Base-by-base conservation (phyloP, 2,797 vertebrate genomes). In the Betta splendens region DNA sequence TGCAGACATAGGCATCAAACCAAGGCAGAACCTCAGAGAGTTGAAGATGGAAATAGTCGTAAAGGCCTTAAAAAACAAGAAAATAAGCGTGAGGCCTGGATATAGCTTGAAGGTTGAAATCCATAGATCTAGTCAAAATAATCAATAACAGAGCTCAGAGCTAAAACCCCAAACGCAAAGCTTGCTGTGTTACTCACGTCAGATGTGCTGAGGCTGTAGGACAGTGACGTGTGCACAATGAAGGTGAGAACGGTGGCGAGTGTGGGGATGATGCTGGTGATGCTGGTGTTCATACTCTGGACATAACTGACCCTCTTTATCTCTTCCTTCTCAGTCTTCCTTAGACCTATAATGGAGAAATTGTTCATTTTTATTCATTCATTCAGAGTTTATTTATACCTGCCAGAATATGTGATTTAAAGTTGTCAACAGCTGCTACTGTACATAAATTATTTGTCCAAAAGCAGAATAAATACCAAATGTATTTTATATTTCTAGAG, bases 1-100 rank as follows among this genome's bases (percentile, higher is more conserved):
- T n/a, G 92, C 75, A 3, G 75, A 80, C 44, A 88, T 22, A 0
- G 93, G 94, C 70, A 94, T 31, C 11, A 93, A 15, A 42, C 75
- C 79, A 40, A 93, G 69, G 9, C 86, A 81, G 77, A 94, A 91
- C 75, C 85, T 89, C 92, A 95, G 83, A 55, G 89, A 76, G 55
- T 93, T 94, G 80, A 95, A 94, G 77, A 93, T 80, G 64, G 92
- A 83, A 2, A 94, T 93, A 68, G 90, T 89, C 31, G 90, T 93
- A 47, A 94, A 95, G 2, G 91, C 94, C 94, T 95, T 57, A 17
- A 39, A 18, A 39, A 42, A 56, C 8, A 39, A 64, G 31, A 63
- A 25, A 58, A 16, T 48, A 4, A 68, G 16, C 25, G 46, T 67
- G 55, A 2, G 20, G n/a, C n/a, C 52, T 7, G 48, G 35, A 64